Evolutionary conservation across 2,797 vertebrate genomes (phyloP), one percentile per base, ranked within the genome.

Genomic region (Phalloptychus januarius): DNA sequence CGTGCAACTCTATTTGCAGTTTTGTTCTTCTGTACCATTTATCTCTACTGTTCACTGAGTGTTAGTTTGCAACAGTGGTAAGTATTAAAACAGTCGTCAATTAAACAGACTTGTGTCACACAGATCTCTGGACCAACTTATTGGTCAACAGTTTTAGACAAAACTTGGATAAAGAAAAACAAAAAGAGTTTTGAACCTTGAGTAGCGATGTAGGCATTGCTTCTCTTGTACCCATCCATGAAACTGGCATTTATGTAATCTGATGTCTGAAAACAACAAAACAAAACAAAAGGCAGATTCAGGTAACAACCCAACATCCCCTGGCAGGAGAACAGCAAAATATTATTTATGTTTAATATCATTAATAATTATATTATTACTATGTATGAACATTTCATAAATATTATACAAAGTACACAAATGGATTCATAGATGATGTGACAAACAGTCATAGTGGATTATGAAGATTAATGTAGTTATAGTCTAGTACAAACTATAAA

Each of bases 191-290:
- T 54, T 93, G 95, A 83, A 97, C 96, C 96, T 94, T 97, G 96
- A 95, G 96, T 96, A 76, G 96, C 96, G n/a, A 97, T 96, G 87
- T 97, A 97, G 71, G 96, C 93, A 38, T 95, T 96, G 69, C 86
- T 94, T 82, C 91, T 95, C 87, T 96, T 97, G 93, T 97, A 97
- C 71, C 96, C 96, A 76, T 97, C 96, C 96, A 97, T 97, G 89
- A 96, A 96, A 92, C 96, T 97, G 74, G 95, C 96, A 80, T 97
- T 97, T 65, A 97, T 97, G 87, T 97, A 97, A 93, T 96, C 96
- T 7, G 96, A 95, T 28, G 95, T 96, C 96, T 97, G 88, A 8
- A 67, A 82, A 83, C 82, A 82, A 28, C 2, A 18, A 38, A 1
- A 44, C 56, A 58, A 74, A 40, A 72, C n/a, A 36, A 48, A 50